phyloP scores from a whole-genome alignment of 2,888 invertebrate species.

The Willowsia nigromaculata region DNA sequence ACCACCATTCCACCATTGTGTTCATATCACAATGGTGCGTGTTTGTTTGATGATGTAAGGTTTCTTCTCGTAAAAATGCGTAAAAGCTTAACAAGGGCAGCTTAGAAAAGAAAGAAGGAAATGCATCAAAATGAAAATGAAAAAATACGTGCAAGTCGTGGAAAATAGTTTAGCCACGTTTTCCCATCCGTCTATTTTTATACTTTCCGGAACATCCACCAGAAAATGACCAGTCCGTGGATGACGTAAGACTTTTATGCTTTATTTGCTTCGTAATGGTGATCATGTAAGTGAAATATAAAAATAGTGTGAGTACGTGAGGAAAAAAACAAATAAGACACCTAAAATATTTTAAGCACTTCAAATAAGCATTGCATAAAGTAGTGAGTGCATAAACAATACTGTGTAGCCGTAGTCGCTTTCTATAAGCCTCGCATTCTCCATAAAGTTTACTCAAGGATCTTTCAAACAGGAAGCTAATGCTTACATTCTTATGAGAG shows the following conservation, averaged over 20 bases:
- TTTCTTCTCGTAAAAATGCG: not conserved
- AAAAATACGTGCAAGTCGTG: slow-evolving; percentile 37
- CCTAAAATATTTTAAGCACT: not conserved
- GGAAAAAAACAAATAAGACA: not conserved
- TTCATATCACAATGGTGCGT: slow-evolving; percentile 8
- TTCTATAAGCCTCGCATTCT: not conserved
- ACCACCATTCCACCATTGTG: slow-evolving; percentile 58
- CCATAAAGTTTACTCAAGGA: not conserved
- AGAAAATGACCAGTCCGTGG: slow-evolving; percentile 43
- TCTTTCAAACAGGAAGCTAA: not conserved
- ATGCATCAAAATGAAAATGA: not conserved
- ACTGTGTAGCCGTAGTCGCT: not conserved
- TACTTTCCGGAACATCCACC: not conserved
- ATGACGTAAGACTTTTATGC: slow-evolving; percentile 39
- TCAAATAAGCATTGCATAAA: not conserved
- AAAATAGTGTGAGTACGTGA: not conserved
- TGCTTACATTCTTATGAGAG: no score
- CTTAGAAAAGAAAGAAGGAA: not conserved
- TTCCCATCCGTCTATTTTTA: slow-evolving; percentile 25
- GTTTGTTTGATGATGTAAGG: slow-evolving; percentile 29
- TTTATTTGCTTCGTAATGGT: not conserved
- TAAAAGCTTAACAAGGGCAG: not conserved
- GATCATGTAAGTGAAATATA: slow-evolving; percentile 5
- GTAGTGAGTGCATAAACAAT: no score
- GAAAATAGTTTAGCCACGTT: not conserved